Base-by-base conservation (phyloP, 2,797 vertebrate genomes). In the Lepus oiostolus region DNA sequence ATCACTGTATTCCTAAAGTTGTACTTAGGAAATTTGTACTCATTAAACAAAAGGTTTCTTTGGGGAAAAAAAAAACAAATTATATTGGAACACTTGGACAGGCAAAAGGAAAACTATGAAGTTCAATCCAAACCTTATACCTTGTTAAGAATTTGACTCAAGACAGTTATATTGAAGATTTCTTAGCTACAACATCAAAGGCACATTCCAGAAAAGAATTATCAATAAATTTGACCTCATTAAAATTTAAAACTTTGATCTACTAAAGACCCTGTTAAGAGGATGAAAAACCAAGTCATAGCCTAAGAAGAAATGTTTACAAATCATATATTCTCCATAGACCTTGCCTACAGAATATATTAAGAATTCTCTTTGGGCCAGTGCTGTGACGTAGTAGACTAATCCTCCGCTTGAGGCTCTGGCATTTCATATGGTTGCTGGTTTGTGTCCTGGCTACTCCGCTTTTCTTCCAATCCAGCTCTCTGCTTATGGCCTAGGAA, bases 281-380 rank as follows among this genome's bases (percentile, higher is more conserved):
- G 30, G 14, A 84, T 88, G 24, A 52, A 85, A 95, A 79, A 32
- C 26, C 14, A 85, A 85, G 9, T 11, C 35, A n/a, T 58, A 67
- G 19, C 58, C 74, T 47, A 47, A 72, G 58, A 94, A 75, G 30
- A 91, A 82, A 68, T 85, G 71, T 32, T 65, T 72, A 85, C 60
- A 38, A 16, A 35, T 68, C 16, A 76, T 4, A 52, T 85, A 28
- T 58, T 90, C 47, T 47, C 63, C 19, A 70, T 68, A 38, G 14
- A 67, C 62, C 52, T 74, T 85, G 50, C 3, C 42, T 90, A 17
- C 2, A 85, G 22, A 63, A 42, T 90, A 21, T 68, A 81, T 85
- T 81, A 65, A 67, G 42, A 81, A 86, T 14, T 81, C 32, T 54
- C 38, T 42, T 42, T 47, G 42, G 42, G 42, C 42, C 42, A 47